Evolutionary conservation across 2,888 invertebrate genomes (phyloP), one percentile per base, ranked within the genome.

Genomic region (Globia sparganii): DNA sequence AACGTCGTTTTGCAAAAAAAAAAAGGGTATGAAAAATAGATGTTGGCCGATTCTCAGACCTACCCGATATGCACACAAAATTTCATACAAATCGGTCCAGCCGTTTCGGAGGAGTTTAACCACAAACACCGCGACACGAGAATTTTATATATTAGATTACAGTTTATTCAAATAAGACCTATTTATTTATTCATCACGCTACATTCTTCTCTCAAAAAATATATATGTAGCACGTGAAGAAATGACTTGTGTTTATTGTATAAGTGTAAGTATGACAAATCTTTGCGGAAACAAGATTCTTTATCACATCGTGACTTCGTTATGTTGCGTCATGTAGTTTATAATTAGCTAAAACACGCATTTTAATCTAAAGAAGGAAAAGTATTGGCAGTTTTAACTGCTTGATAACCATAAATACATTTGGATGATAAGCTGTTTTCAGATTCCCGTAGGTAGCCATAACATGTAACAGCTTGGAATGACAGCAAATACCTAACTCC

Each of bases 391-490:
- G n/a, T 61, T 31, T 28, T 46, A 56, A 37, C n/a, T 67, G 21
- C 28, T 25, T n/a, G 34, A 49, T 37, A 28, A 49, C 11, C 40
- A 40, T 40, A 0, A 53, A 69, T 1, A 53, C 9, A 58, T 49
- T 62, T 43, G 53, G 8, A 59, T 37, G 62, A 66, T 58, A 62
- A 34, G 28, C 59, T 9, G 34, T 77, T 70, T 77, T 61, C 61
- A 61, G 34, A 66, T 62, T 28, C 18, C 13, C n/a, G 37, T 34
- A 53, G 67, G 31, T 69, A 80, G 78, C 37, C 83, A 83, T 59
- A 80, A 80, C 68, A 69, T 53, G 28, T 18, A 15, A 58, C 28
- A 40, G 28, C 9, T 62, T 56, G 66, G 53, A 69, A 77, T 69
- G 68, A 46, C 49, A 83, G 53, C 58, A 62, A 81, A 56, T 62